Percentiles rank a stretch among this genome's conserved stretches.
These are phyloP conservation scores for Phalacrocorax aristotelis DNA, from an alignment of 2,113 vertebrate species.

Conservation along the genomic window DNA sequence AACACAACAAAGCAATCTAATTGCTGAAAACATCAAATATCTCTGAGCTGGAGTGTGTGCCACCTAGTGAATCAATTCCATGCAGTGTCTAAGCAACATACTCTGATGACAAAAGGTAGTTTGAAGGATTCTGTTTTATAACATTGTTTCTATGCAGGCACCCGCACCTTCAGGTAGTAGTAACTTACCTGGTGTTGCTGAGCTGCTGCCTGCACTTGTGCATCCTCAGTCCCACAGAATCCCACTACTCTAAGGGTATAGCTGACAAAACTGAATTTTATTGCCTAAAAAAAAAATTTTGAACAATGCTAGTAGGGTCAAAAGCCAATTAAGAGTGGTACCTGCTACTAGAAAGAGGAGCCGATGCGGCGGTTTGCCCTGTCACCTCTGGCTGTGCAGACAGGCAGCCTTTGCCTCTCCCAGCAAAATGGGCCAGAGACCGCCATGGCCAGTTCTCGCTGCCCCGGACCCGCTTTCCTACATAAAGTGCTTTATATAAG, in stretches of 20 bases:
- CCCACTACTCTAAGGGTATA: background rate
- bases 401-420: background rate
- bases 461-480: background rate
- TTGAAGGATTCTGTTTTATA: background rate
- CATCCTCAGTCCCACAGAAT: background rate
- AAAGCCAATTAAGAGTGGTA: background rate
- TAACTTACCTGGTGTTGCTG: background rate
- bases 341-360: background rate
- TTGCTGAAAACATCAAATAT: background rate
- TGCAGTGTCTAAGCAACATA: background rate
- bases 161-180: background rate
- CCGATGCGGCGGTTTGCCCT: background rate
- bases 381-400: background rate
- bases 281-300: background rate
- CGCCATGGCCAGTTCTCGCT: rapidly evolving
- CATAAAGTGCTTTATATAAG: background rate
- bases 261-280: background rate
- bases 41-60: background rate
- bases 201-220: background rate
- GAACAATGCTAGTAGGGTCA: background rate
- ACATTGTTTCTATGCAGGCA: background rate
- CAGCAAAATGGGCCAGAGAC: background rate
- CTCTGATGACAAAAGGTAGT: background rate
- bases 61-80: background rate
- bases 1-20: background rate